phyloP scores from a whole-genome alignment of 2,888 invertebrate species.

The Stenodema calcarata region DNA sequence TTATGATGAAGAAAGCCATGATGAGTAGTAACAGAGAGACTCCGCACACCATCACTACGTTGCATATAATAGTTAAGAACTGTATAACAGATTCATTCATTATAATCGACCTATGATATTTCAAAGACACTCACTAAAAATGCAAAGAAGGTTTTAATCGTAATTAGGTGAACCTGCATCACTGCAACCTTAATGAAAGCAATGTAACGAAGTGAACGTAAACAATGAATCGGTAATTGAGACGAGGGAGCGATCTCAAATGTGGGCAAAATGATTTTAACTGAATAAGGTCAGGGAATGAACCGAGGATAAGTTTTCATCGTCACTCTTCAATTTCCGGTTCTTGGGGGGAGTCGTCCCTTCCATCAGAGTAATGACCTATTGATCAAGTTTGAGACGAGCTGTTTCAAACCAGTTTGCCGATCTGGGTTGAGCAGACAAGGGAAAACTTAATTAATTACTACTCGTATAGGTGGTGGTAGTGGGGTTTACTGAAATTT shows the following conservation, averaged over 20 bases:
- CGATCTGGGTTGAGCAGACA: not conserved
- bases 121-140: not conserved
- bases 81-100: slow-evolving; percentile 8
- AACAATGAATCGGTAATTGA: not conserved
- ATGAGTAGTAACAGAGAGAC: not conserved
- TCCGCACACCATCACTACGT: not conserved
- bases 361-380: not conserved
- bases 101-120: not conserved
- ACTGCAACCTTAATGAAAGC: not conserved
- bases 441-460: too few relatives aligned
- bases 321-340: not conserved
- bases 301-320: not conserved
- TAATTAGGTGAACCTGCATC: slow-evolving; percentile 25
- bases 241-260: not conserved
- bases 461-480: too few relatives aligned
- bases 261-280: not conserved
- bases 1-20: not conserved
- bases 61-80: not conserved
- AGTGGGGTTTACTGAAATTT: too few relatives aligned
- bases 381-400: not conserved
- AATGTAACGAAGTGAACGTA: not conserved
- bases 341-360: not conserved
- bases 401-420: not conserved
- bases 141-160: slow-evolving; percentile 32
- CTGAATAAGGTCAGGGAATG: not conserved